Evolutionary conservation across 2,888 invertebrate genomes (phyloP), one percentile per base, ranked within the genome.

Genomic region (Lasius fuliginosus): DNA sequence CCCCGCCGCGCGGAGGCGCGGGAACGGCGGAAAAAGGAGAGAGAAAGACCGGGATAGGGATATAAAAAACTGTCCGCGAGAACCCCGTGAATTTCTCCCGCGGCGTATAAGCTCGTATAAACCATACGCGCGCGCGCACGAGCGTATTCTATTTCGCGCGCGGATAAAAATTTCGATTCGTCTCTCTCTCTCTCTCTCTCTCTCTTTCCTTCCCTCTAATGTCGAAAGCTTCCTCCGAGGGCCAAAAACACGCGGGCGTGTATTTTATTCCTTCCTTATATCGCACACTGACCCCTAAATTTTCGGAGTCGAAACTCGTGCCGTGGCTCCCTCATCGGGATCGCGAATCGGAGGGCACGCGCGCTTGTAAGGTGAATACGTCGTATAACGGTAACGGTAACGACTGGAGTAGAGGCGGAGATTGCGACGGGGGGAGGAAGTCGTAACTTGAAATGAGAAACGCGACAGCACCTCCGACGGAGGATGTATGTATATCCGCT

Each of bases 61-160:
- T 91, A 90, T 91, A 92, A 93, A 91, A 93, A 90, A 92, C 89
- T 82, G 86, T 69, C 83, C 87, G 82, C 53, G 53, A 53, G 53
- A 82, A 81, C 75, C 84, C 87, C 83, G 86, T 83, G 89, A 91
- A 86, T 89, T 83, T 83, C 86, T 84, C 84, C 91, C 84, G 88
- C 86, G 89, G 89, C 88, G 88, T 90, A 36, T 36, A 90, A 92
- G 89, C 91, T 90, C 92, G 92, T n/a, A 53, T 94, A 94, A 94
- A 94, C 92, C 92, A 93, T 84, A 85, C 88, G 87, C 88, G 90
- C 27, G 8, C n/a, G 53, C 53, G 46, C 42, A 40, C n/a, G 49
- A n/a, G 49, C 49, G n/a, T 93, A 94, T 94, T 94, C 94, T 93
- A 93, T 94, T 94, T 93, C 91, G 92, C 90, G 90, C 90, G 90